Evolutionary conservation across 2,113 vertebrate species (phyloP), one percentile per base, ranked within the genome.

Genomic region (Epinephelus cyanopodus): DNA sequence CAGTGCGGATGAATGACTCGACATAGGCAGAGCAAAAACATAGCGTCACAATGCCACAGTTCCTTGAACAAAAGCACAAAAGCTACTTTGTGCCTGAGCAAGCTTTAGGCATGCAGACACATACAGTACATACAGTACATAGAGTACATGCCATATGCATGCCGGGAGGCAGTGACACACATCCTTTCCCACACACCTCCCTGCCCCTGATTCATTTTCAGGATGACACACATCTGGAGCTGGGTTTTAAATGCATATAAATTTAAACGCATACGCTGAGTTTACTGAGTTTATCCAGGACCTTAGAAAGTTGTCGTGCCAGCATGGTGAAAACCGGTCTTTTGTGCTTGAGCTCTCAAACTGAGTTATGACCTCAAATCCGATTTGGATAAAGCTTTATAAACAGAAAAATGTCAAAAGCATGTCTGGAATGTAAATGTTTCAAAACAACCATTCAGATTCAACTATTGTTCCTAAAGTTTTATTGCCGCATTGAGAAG

Each of bases 51-150:
- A 89, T 88, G 56, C 65, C 50, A 75, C 77, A 62, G 23, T 48
- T 75, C 64, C 54, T 50, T 50, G 13, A 79, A 92, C 90, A 91
- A 90, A 89, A 84, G 75, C 39, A 92, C 90, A 91, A 90, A 89
- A 84, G 75, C 39, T 62, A 85, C 81, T 87, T 81, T 87, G 83
- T 92, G 65, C 77, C 60, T 62, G 64, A 58, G 48, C 65, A 33
- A 6, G 54, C 29, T 39, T 54, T 15, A 54, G 48, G 53, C 50
- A 60, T 45, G 7, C 65, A 73, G 13, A 10, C 56, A 81, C 37
- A 37, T 63, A 17, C 12, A 39, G 54, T 39, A 33, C 54, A 57
- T 53, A 53, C 39, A 77, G 61, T 39, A 68, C 39, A 60, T 29
- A 62, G 7, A 71, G 47, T 37, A 11, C 60, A 84, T 67, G 69